phyloP scores from a whole-genome alignment of 2,797 vertebrate species.

The Takifugu ocellatus region DNA sequence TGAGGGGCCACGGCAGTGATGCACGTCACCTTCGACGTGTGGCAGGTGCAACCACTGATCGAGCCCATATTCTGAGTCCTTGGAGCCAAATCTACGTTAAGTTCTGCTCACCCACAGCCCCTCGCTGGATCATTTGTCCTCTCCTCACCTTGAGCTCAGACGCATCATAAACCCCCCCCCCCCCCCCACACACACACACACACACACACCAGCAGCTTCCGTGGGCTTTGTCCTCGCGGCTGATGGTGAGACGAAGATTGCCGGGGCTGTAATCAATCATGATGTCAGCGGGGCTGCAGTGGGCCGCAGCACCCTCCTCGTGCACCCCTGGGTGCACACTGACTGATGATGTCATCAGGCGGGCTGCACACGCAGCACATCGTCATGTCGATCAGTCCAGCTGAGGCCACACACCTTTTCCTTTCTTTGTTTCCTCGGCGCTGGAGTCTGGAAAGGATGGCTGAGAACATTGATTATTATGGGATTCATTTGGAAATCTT shows the following conservation, averaged over 20 bases:
- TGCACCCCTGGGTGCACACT: constrained; percentile 15
- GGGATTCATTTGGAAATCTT: too few species aligned
- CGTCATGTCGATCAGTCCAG: constrained; percentile 55
- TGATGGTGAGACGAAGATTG: constrained; percentile 55
- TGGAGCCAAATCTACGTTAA: constrained; percentile 1
- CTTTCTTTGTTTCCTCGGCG: constrained; percentile 47
- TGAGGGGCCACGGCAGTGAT: constrained; percentile 25
- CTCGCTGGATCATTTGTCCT: constrained; percentile 26
- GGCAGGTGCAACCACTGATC: constrained; percentile 9
- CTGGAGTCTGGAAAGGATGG: constrained; percentile 6
- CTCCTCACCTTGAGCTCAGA: constrained; percentile 30
- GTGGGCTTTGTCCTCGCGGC: constrained; percentile 51
- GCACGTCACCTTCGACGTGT: constrained; percentile 1
- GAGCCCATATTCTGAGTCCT: constrained; percentile 5
- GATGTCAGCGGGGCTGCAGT: constrained; percentile 50
- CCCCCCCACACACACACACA: constrained; percentile 19
- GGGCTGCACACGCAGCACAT: constrained; percentile 63
- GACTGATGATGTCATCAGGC: constrained; percentile 64
- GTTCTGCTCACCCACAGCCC: constrained; percentile 1
- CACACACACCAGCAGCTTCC: constrained; percentile 19
- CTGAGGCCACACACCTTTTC: constrained; percentile 33
- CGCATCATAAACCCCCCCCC: neutral
- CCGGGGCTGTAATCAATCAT: constrained; percentile 67
- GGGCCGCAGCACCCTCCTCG: constrained; percentile 35
- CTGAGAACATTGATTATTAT: neutral